These are phyloP conservation scores for Myotis findleyi DNA, from an alignment of 2,797 vertebrate species.

Conservation along the genomic window DNA sequence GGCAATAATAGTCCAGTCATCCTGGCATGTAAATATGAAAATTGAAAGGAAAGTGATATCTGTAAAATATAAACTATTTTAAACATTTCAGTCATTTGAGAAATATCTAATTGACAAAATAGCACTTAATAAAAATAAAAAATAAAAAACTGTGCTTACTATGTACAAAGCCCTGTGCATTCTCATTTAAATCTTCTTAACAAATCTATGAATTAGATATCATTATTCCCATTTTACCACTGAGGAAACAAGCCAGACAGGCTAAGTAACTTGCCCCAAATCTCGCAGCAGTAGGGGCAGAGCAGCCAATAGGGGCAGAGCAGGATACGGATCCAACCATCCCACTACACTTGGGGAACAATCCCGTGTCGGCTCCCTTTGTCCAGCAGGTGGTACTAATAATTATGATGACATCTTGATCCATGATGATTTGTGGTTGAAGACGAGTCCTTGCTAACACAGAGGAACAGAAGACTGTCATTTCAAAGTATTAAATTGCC, in stretches of 20 bases:
- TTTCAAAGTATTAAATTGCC: not conserved
- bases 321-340: not conserved
- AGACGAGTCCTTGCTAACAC: not conserved
- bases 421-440: not conserved
- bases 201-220: not conserved
- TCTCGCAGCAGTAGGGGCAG: not conserved
- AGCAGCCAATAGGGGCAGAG: not conserved
- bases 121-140: not conserved
- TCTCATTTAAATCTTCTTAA: slow-evolving; percentile 15
- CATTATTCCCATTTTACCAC: not conserved
- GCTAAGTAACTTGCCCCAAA: not conserved
- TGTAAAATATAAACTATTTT: not conserved
- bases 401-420: not conserved
- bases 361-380: not conserved
- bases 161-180: not conserved
- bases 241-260: not conserved
- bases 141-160: not conserved
- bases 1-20: not conserved
- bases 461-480: not conserved
- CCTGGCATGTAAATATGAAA: not conserved
- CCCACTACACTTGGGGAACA: not conserved
- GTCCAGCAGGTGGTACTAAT: not conserved
- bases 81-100: not conserved
- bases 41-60: not conserved
- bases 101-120: slow-evolving; percentile 3